Base-by-base conservation (phyloP, 2,797 vertebrate species). In the Nannoperca obscura region DNA sequence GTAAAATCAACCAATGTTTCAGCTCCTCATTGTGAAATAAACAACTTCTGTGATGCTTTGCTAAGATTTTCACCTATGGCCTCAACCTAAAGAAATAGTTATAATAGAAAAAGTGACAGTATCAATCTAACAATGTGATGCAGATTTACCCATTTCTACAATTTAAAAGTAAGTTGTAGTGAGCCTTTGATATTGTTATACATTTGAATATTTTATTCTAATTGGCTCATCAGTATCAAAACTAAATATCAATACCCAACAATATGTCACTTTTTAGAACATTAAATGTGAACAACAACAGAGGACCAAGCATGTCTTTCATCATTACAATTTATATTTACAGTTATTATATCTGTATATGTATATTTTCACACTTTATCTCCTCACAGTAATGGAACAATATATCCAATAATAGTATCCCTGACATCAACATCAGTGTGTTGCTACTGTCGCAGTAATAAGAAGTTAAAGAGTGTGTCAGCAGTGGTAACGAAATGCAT, bases 1-100 rank as follows among this genome's bases (percentile, higher is more conserved):
- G 36, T 66, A 64, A 76, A 82, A 86, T 83, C 54, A 72, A 52
- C 63, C 61, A 44, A 17, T 69, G 73, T 72, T 84, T 83, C 40
- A 67, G 49, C 53, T 82, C 27, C 50, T 66, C 49, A 19, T 60
- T 65, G 60, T 54, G 80, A 83, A 81, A 80, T 61, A 86, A 82
- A 89, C 78, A 71, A 81, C 63, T 38, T 86, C 22, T 76, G 44
- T 55, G 46, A 59, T 49, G 69, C 60, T 63, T 44, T 67, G 15
- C 63, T 64, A 52, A 67, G 42, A 44, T 61, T 12, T 58, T 36
- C 17, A 70, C 50, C 22, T 52, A 19, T 50, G 60, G 52, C 20
- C 2, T 53, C 5, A 67, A 42, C 27, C 24, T 9, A 67, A 63
- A 62, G 53, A 5, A 71, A 46, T 19, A 13, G 32, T 67, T 8